Conservation (phyloP, 2,888 invertebrate genomes). For the Parelbella ahira region DNA sequence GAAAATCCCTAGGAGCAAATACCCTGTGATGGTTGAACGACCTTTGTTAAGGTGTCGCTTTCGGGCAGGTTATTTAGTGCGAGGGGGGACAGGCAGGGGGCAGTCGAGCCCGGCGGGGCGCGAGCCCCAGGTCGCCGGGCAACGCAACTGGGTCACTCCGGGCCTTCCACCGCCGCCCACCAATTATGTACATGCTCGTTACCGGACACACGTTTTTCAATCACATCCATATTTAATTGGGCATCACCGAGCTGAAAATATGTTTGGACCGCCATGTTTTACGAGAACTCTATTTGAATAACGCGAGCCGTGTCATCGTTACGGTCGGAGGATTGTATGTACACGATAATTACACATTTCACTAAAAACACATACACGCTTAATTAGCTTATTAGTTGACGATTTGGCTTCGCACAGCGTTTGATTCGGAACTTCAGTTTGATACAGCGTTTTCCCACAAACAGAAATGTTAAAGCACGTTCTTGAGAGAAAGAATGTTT, state of each 20-base stretch:
- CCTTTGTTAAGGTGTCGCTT: constrained; percentile 79
- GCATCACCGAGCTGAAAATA: constrained; percentile 76
- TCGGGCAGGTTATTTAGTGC: constrained; percentile 79
- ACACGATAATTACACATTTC: constrained; percentile 20
- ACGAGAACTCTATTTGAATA: constrained; percentile 49
- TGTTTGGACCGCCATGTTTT: constrained; percentile 71
- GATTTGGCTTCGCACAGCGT: neutral
- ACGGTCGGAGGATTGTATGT: constrained; percentile 4
- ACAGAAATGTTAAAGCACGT: no score
- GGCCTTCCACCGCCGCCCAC: constrained; percentile 68
- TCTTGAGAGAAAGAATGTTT: no score
- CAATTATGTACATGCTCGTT: constrained; percentile 81
- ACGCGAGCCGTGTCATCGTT: constrained; percentile 15
- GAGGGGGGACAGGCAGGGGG: constrained; percentile 36
- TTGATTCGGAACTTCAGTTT: no score
- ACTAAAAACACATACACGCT: constrained; percentile 7
- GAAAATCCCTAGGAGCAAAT: constrained; percentile 51
- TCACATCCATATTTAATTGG: constrained; percentile 81
- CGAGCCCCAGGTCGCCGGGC: constrained; percentile 68
- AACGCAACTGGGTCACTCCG: constrained; percentile 79
- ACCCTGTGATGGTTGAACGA: constrained; percentile 75
- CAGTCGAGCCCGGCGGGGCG: constrained; percentile 40
- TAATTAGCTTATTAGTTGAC: constrained; percentile 6
- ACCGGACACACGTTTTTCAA: constrained; percentile 81
- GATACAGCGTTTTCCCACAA: no score